Percentiles rank a stretch among this genome's conserved stretches.
phyloP scores from a whole-genome alignment of 2,888 invertebrate species.

The Lycocerus yunnanus region DNA sequence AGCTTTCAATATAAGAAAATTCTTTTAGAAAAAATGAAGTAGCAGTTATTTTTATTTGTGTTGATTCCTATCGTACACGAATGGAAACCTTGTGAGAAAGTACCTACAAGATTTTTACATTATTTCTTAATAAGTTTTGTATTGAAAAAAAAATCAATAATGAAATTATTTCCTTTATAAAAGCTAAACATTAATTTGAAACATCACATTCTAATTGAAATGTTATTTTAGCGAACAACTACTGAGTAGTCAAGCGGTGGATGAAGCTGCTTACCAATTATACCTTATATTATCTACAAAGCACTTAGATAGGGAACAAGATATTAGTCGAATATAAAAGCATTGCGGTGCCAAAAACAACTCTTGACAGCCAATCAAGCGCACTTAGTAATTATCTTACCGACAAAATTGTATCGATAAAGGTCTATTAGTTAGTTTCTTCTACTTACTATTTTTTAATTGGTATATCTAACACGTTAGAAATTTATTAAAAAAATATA shows the following conservation, averaged over 20 bases:
- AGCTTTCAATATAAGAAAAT: neutral
- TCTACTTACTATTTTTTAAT: neutral
- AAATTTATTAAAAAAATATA: neutral
- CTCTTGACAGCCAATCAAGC: slow-evolving; percentile 46
- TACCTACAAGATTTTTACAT: neutral
- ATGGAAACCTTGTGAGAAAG: neutral
- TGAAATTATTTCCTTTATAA: neutral
- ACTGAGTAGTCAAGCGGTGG: slow-evolving; percentile 16
- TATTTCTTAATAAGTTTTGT: neutral
- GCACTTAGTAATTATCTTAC: slow-evolving; percentile 44
- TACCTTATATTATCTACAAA: slow-evolving; percentile 31
- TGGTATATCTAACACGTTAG: neutral
- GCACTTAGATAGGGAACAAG: slow-evolving; percentile 42
- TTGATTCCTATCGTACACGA: neutral
- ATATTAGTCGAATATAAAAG: slow-evolving; percentile 49
- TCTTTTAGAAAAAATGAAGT: neutral
- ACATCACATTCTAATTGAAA: slow-evolving; percentile 30
- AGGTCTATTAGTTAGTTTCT: slow-evolving; percentile 12
- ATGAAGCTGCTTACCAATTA: slow-evolving; percentile 33
- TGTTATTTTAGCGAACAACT: slow-evolving; percentile 18
- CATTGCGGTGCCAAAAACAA: slow-evolving; percentile 46
- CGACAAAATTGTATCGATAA: slow-evolving; percentile 37
- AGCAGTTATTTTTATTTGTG: neutral
- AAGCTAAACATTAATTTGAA: neutral
- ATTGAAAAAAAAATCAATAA: neutral